A percentile compares a stretch with the other conserved stretches of the same genome.
Conservation (phyloP, 2,888 invertebrate genomes). For the Polylopha cassiicola region DNA sequence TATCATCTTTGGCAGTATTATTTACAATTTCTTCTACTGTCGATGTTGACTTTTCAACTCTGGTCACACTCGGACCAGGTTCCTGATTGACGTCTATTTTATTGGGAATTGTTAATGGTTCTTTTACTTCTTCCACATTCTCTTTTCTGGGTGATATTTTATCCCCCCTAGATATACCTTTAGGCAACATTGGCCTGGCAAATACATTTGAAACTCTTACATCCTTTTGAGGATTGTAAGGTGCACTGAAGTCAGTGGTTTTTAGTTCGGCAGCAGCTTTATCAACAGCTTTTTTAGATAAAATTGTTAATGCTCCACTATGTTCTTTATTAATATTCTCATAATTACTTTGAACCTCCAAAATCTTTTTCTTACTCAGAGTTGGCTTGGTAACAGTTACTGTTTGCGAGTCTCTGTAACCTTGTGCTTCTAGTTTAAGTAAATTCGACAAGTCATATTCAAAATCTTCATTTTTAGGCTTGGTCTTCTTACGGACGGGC, state of each 20-base stretch:
- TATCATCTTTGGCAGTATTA: conserved; percentile 24
- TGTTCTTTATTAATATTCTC: conserved; percentile 56
- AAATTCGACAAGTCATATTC: conserved; percentile 82
- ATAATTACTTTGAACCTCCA: conserved; percentile 41
- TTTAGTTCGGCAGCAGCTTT: conserved; percentile 54
- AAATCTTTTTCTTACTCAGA: conserved; percentile 51
- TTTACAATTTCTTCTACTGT: conserved; percentile 24
- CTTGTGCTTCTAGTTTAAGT: conserved; percentile 71
- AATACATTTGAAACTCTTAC: conserved; percentile 46
- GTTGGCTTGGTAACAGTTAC: conserved; percentile 38
- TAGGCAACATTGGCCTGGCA: conserved; percentile 60
- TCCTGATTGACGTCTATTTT: conserved; percentile 44
- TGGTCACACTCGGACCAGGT: conserved; percentile 82
- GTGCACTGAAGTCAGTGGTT: conserved; percentile 36
- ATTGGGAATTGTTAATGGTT: conserved; percentile 2
- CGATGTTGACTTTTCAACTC: conserved; percentile 20
- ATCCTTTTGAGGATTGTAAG: conserved; percentile 39
- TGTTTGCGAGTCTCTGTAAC: conserved; percentile 59
- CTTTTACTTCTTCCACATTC: conserved; percentile 34
- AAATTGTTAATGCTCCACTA: conserved; percentile 52
- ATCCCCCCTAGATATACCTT: conserved; percentile 42
- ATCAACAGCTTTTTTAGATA: conserved; percentile 58
- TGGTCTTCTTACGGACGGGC: conserved; percentile 81
- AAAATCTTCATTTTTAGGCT: conserved; percentile 82
- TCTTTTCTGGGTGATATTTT: conserved; percentile 64